Percentiles rank a stretch among this genome's conserved stretches.
These are phyloP conservation scores for Brienomyrus brachyistius DNA, from an alignment of 2,113 vertebrate species.

Conservation along the genomic window DNA sequence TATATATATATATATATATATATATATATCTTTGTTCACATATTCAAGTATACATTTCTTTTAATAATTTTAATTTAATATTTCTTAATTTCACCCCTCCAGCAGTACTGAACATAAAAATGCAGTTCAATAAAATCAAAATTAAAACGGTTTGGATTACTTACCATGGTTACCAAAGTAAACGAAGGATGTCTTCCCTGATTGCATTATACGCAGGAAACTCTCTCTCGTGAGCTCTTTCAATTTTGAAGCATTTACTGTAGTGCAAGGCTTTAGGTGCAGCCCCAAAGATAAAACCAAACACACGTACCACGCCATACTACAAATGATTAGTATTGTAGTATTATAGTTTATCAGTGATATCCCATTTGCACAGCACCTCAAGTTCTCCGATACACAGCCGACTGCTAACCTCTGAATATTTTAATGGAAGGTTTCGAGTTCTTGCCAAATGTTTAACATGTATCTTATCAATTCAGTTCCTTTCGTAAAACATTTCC, in stretches of 20 bases:
- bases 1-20: no score
- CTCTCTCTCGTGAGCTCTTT: slow-evolving; percentile 45
- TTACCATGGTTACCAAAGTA: slow-evolving; percentile 61
- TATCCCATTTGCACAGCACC: neutral
- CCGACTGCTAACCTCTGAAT: neutral
- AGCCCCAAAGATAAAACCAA: slow-evolving; percentile 36
- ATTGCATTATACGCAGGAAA: slow-evolving; percentile 45
- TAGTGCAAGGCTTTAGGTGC: slow-evolving; percentile 23
- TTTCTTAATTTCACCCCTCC: neutral
- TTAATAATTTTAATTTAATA: neutral
- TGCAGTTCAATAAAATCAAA: neutral
- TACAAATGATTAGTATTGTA: neutral
- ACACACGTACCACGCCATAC: slow-evolving; percentile 33
- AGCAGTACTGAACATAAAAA: neutral
- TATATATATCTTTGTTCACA: neutral
- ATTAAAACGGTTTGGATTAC: neutral
- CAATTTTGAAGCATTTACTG: slow-evolving; percentile 36
- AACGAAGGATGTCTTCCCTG: slow-evolving; percentile 58
- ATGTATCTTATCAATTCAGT: neutral
- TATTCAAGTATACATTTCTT: neutral
- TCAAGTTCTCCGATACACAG: neutral
- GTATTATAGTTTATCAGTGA: neutral
- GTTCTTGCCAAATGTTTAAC: neutral
- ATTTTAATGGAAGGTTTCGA: neutral
- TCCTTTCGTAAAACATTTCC: neutral